phyloP scores from a whole-genome alignment of 53 echinoderm and acorn worm species.

The Zoroaster sp. region DNA sequence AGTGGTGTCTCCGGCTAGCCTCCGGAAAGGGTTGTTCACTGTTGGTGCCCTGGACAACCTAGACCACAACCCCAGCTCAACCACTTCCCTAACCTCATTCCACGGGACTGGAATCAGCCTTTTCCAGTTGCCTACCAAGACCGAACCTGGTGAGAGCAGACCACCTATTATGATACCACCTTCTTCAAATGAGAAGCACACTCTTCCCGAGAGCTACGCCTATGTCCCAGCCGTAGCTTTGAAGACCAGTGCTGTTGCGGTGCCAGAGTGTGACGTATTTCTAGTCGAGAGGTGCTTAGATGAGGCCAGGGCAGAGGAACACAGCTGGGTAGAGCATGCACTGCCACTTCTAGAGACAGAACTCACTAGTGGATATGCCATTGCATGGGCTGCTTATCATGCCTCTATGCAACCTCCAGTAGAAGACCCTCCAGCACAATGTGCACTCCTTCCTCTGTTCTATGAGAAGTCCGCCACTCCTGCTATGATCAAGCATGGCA shows the following conservation, averaged over 20 bases:
- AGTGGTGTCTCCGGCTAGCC: constrained; percentile 36
- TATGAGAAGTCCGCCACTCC: no score
- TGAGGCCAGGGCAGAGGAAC: constrained; percentile 18
- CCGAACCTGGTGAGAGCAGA: constrained; percentile 32
- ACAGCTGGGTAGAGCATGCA: constrained; percentile 17
- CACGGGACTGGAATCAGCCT: constrained; percentile 51
- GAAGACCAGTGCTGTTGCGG: constrained; percentile 33
- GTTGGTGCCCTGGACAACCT: constrained; percentile 58
- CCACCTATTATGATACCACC: constrained; percentile 35
- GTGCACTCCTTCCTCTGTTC: no score
- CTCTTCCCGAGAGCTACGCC: constrained; percentile 46
- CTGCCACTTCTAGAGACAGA: constrained; percentile 16
- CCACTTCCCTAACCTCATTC: constrained; percentile 42
- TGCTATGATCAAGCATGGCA: no score
- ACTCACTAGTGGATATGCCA: background rate
- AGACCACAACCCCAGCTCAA: constrained; percentile 55
- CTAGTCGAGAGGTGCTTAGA: background rate
- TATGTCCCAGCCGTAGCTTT: constrained; percentile 36
- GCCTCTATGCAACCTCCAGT: no score
- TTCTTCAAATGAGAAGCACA: constrained; percentile 1
- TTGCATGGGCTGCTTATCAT: background rate
- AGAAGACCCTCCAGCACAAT: no score
- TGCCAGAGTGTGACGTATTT: constrained; percentile 20
- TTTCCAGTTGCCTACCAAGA: constrained; percentile 46
- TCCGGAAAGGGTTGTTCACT: constrained; percentile 35